Evolutionary conservation across 2,888 invertebrate species (phyloP).

Genomic region (Brachyptera risi): DNA sequence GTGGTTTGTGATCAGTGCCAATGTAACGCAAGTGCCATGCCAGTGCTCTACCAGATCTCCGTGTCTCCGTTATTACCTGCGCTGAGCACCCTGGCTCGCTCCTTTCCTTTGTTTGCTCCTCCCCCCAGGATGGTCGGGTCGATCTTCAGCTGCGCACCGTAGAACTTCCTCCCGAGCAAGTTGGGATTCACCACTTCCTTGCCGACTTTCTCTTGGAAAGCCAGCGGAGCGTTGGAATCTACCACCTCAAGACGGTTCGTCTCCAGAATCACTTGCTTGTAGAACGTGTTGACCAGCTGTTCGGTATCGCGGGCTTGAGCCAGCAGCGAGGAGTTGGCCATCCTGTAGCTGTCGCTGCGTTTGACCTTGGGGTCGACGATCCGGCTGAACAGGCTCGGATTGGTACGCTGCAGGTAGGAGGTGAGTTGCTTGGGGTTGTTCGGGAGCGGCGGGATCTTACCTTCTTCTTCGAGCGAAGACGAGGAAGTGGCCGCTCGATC

Average conservation of each 20-base stretch:
- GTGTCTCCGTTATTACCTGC: conserved; percentile 56
- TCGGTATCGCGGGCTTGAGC: conserved; percentile 39
- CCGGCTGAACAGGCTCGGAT: conserved; percentile 28
- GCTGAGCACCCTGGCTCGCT: conserved; percentile 62
- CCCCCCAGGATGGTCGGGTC: conserved; percentile 42
- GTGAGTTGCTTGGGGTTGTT: conserved; percentile 28
- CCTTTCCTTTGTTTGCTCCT: conserved; percentile 55
- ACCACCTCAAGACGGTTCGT: not conserved
- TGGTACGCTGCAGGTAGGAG: conserved; percentile 28
- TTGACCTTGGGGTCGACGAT: conserved; percentile 53
- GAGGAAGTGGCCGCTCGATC: conserved; percentile 14
- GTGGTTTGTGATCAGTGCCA: no score
- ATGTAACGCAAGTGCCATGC: no score
- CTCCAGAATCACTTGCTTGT: not conserved
- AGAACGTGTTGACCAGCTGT: conserved; percentile 9
- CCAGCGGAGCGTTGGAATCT: not conserved
- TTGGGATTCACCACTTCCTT: conserved; percentile 39
- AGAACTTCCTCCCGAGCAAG: conserved; percentile 39
- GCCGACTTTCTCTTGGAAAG: conserved; percentile 9
- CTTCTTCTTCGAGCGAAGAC: conserved; percentile 56
- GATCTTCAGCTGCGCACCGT: conserved; percentile 45
- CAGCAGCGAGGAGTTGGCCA: conserved; percentile 70
- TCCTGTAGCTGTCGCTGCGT: conserved; percentile 79
- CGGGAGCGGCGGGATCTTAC: conserved; percentile 52
- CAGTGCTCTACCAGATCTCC: conserved; percentile 80